These are phyloP conservation scores for Austrofundulus limnaeus DNA, from an alignment of 2,113 vertebrate species.

Conservation along the genomic window DNA sequence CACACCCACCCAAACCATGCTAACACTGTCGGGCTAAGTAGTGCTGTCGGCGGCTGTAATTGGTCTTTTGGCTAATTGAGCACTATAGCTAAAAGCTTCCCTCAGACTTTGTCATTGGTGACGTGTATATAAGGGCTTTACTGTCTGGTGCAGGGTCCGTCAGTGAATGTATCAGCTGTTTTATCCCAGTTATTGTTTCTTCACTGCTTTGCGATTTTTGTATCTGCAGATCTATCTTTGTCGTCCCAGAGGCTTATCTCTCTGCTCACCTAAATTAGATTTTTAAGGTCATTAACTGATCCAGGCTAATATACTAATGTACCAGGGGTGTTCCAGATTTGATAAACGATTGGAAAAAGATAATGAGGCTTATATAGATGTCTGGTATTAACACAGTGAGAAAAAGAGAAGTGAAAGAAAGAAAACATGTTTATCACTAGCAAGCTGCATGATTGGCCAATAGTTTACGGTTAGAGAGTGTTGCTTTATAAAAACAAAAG, in stretches of 20 bases:
- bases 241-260: conserved; percentile 46
- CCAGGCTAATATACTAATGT: conserved; percentile 62
- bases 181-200: conserved; percentile 17
- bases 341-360: conserved; percentile 52
- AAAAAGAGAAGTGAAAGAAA: conserved; percentile 4
- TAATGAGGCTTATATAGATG: conserved; percentile 54
- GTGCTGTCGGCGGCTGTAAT: conserved; percentile 48
- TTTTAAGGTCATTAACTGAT: conserved; percentile 67
- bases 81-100: conserved; percentile 63
- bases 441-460: conserved; percentile 8
- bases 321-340: conserved; percentile 59
- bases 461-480: conserved; percentile 17
- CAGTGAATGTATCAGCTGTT: conserved; percentile 13
- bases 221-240: conserved; percentile 40
- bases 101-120: conserved; percentile 22
- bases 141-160: conserved; percentile 7
- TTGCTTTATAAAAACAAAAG: conserved; percentile 27
- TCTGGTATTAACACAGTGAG: conserved; percentile 25
- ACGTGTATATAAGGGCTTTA: conserved; percentile 4
- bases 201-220: conserved; percentile 11
- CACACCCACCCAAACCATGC: conserved; percentile 49
- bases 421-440: conserved; percentile 11
- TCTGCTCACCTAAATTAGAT: conserved; percentile 59
- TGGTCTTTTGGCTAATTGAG: conserved; percentile 64
- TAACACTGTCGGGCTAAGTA: conserved; percentile 43